Conservation (phyloP, 2,797 vertebrate species). For the Halcyon leucocephala region DNA sequence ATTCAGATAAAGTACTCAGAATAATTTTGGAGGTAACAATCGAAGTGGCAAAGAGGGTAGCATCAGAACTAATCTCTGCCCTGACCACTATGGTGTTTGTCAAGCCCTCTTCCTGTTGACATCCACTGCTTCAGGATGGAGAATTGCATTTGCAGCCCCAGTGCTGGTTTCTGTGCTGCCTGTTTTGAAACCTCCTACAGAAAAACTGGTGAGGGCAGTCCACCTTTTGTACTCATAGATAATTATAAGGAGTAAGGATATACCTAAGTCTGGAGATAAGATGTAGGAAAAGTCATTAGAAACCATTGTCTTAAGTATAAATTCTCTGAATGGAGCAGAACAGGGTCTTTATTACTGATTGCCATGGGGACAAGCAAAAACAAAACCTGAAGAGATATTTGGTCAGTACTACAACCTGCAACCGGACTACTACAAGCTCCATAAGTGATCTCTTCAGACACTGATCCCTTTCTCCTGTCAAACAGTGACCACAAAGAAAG, state of each 20-base stretch:
- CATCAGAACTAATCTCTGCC: not conserved
- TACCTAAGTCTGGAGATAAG: not conserved
- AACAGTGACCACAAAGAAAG: not conserved
- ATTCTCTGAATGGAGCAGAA: not conserved
- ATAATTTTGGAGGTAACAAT: not conserved
- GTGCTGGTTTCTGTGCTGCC: not conserved
- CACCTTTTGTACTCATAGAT: not conserved
- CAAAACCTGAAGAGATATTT: not conserved
- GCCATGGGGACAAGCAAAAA: not conserved
- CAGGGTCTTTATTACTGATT: not conserved
- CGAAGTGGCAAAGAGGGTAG: not conserved
- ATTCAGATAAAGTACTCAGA: not conserved
- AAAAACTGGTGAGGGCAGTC: not conserved
- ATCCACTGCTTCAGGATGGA: not conserved
- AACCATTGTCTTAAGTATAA: not conserved
- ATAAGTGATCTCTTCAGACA: not conserved
- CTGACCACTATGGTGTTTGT: not conserved
- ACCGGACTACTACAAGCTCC: not conserved
- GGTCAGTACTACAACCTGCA: not conserved
- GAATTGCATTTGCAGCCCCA: not conserved
- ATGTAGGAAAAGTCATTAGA: not conserved
- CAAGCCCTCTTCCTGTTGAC: not conserved
- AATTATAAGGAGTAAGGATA: not conserved
- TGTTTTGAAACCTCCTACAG: not conserved
- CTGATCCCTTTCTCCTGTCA: not conserved